Evolutionary conservation across 2,888 invertebrate species (phyloP).

Genomic region (Rhamphomyia laevipes): DNA sequence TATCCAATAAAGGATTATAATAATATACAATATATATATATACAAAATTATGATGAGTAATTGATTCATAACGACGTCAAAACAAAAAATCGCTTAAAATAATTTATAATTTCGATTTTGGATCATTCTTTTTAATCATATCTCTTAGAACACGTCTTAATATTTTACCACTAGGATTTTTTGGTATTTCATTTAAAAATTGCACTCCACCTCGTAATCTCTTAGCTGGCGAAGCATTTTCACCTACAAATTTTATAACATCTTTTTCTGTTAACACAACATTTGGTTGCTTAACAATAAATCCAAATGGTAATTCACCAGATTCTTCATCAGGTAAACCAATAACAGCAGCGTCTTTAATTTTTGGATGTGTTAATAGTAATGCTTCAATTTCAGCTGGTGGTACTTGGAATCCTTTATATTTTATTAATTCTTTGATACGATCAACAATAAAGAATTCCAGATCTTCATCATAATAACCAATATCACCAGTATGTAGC

Average conservation of each 20-base stretch:
- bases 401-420: slow-evolving; percentile 76
- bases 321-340: slow-evolving; percentile 59
- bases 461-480: slow-evolving; percentile 64
- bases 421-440: slow-evolving; percentile 82
- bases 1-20: too few species aligned
- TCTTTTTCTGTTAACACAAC: slow-evolving; percentile 42
- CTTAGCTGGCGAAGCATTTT: slow-evolving; percentile 56
- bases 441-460: slow-evolving; percentile 74
- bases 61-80: too few species aligned
- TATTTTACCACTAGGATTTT: slow-evolving; percentile 68
- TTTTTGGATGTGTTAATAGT: slow-evolving; percentile 54
- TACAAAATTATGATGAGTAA: too few species aligned
- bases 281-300: slow-evolving; percentile 52
- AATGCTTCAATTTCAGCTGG: slow-evolving; percentile 81
- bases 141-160: slow-evolving; percentile 42
- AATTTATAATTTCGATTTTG: neutral
- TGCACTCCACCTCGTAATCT: slow-evolving; percentile 60
- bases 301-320: slow-evolving; percentile 67
- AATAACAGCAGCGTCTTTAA: slow-evolving; percentile 71
- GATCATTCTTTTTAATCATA: neutral
- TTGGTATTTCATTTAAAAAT: slow-evolving; percentile 64
- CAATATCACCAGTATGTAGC: slow-evolving; percentile 70
- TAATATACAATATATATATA: too few species aligned
- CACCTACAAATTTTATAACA: slow-evolving; percentile 44
- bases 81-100: too few species aligned